Conservation (phyloP, 2,888 invertebrate genomes). For the Tenodera sinensis region DNA sequence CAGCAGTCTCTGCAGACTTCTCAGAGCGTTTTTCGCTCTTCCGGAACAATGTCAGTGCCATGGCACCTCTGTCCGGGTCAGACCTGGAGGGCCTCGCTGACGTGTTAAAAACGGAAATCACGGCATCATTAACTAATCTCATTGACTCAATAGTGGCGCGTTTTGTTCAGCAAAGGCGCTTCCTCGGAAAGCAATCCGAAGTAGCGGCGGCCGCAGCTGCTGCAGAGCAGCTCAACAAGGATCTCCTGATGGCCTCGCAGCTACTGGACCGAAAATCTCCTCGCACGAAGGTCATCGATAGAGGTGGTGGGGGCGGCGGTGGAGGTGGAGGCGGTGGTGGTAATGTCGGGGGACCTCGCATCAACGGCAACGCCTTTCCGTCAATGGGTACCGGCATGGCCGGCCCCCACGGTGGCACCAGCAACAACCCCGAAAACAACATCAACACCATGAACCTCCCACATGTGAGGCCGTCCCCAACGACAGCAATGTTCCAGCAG, state of each 20-base stretch:
- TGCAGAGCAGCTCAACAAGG: constrained; percentile 81
- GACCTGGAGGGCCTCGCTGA: constrained; percentile 89
- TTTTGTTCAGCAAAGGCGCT: constrained; percentile 76
- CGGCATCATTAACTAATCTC: constrained; percentile 74
- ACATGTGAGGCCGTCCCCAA: constrained; percentile 66
- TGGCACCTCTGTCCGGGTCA: constrained; percentile 61
- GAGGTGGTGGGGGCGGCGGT: constrained; percentile 43
- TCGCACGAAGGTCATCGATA: constrained; percentile 68
- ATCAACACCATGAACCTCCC: constrained; percentile 57
- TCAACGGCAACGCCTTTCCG: constrained; percentile 43
- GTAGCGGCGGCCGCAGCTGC: constrained; percentile 65
- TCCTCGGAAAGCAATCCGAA: constrained; percentile 71
- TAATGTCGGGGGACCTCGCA: constrained; percentile 25
- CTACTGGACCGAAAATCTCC: constrained; percentile 81
- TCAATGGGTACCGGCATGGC: constrained; percentile 48
- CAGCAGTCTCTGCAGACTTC: constrained; percentile 51
- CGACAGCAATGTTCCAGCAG: constrained; percentile 75
- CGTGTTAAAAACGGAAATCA: constrained; percentile 85
- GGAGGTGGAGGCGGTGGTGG: constrained; percentile 26
- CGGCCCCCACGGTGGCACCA: constrained; percentile 32
- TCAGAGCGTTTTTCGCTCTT: constrained; percentile 75
- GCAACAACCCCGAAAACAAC: constrained; percentile 47
- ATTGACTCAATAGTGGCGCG: constrained; percentile 86
- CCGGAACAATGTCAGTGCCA: constrained; percentile 56
- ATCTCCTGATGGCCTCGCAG: constrained; percentile 75